Conservation (phyloP, 2,113 vertebrate genomes). For the Pygoscelis adeliae region DNA sequence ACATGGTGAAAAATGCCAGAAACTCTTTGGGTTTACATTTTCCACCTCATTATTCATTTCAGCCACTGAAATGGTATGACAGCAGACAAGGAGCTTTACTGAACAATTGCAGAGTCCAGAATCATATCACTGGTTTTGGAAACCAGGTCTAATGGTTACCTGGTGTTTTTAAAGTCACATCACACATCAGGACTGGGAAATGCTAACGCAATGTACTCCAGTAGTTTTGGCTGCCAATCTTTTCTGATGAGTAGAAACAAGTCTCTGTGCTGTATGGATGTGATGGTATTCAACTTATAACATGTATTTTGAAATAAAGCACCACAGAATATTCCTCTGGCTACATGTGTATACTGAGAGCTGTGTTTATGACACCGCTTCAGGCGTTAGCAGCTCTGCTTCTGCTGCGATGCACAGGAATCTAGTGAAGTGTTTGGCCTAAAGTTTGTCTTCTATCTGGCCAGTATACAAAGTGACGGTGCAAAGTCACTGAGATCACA, state of each 20-base stretch:
- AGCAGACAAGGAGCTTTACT: not conserved
- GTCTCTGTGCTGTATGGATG: not conserved
- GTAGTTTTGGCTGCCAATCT: not conserved
- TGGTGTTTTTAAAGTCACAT: not conserved
- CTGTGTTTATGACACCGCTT: not conserved
- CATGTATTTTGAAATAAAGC: slow-evolving; percentile 45
- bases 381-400: not conserved
- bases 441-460: not conserved
- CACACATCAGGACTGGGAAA: not conserved
- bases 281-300: not conserved
- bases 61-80: not conserved
- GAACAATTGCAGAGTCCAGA: not conserved
- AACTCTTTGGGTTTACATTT: not conserved
- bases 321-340: not conserved
- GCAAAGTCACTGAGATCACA: not conserved
- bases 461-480: not conserved
- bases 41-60: not conserved
- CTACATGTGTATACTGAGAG: not conserved
- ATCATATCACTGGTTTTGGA: not conserved
- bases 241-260: not conserved
- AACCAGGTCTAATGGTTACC: not conserved
- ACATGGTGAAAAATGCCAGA: not conserved
- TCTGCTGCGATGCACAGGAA: not conserved
- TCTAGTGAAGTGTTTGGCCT: not conserved
- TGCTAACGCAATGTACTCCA: not conserved